Conservation (phyloP, 2,797 vertebrate species). For the Lerista edwardsae region DNA sequence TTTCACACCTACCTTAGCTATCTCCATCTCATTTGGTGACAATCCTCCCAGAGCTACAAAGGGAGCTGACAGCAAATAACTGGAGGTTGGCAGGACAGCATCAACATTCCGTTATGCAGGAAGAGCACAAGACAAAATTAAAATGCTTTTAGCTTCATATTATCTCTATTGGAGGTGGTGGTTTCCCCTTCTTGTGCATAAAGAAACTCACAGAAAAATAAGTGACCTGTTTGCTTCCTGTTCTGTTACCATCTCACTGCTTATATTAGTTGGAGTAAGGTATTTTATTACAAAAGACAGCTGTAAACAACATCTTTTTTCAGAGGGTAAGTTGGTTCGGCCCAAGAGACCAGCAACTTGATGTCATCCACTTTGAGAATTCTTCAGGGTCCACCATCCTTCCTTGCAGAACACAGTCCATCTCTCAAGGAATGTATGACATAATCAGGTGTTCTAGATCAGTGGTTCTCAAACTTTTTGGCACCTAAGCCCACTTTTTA, state of each 20-base stretch:
- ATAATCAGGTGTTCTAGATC: background rate
- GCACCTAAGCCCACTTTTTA: too few species aligned
- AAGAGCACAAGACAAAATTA: conserved; percentile 4
- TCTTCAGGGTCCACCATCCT: background rate
- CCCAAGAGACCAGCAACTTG: background rate
- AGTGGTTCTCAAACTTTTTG: too few species aligned
- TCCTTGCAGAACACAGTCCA: background rate
- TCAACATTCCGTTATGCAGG: background rate
- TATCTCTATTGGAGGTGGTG: background rate
- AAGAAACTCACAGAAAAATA: rapidly evolving
- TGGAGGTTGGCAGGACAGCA: conserved; percentile 2
- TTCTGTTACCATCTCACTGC: background rate
- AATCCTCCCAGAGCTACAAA: conserved; percentile 36
- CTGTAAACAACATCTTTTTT: background rate
- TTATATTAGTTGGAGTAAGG: background rate
- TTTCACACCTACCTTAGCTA: conserved; percentile 24
- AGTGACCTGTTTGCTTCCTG: background rate
- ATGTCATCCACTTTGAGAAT: background rate
- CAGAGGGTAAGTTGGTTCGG: too few species aligned
- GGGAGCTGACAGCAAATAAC: background rate
- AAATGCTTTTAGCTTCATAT: background rate
- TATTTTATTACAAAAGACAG: background rate
- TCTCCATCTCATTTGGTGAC: conserved; percentile 1
- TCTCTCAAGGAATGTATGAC: background rate
- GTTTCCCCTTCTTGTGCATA: background rate